Base-by-base conservation (phyloP, 2,888 invertebrate species). In the Cephalotes varians region DNA sequence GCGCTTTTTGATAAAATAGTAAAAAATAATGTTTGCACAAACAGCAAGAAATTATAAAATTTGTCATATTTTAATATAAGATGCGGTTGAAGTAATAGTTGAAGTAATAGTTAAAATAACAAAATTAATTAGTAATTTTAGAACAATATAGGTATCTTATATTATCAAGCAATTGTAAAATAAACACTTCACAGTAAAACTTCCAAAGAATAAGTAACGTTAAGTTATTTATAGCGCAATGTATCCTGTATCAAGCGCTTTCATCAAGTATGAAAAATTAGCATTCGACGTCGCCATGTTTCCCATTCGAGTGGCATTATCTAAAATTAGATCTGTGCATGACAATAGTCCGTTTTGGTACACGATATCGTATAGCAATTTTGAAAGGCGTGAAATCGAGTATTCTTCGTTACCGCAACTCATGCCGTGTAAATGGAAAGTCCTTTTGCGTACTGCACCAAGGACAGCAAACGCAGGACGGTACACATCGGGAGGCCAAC, bases 311-410 rank as follows among this genome's bases (percentile, higher is more conserved):
- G 6, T 72, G 60, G 56, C n/a, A 25, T 58, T 83, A 87, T 87
- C 86, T 86, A 44, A 82, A 87, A 88, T 87, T 86, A 84, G 84
- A 88, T 86, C 87, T 56, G 37, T 31, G 56, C 49, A 34, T 62
- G 73, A 86, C 84, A 86, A 87, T 87, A 69, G 77, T 31, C 82
- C 58, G 79, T 85, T 84, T 86, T 79, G 69, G 51, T 73, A 74
- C 79, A 47, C 18, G 15, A 7, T 69, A 44, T 69, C 71, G 21
- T 31, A 44, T 44, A 25, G 28, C 56, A n/a, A 34, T 44, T 79
- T 71, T n/a, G 77, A 34, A 56, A 58, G 56, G 77, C 71, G 56
- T 71, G 44, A 79, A 79, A 79, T 71, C 71, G 71, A 7, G 31
- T 44, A 71, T 71, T 71, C 77, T 56, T 69, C 31, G 31, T 44